Percentiles rank a stretch among this genome's conserved stretches.
Evolutionary conservation across 2,797 vertebrate genomes (phyloP).

Genomic region (Vireo griseus): DNA sequence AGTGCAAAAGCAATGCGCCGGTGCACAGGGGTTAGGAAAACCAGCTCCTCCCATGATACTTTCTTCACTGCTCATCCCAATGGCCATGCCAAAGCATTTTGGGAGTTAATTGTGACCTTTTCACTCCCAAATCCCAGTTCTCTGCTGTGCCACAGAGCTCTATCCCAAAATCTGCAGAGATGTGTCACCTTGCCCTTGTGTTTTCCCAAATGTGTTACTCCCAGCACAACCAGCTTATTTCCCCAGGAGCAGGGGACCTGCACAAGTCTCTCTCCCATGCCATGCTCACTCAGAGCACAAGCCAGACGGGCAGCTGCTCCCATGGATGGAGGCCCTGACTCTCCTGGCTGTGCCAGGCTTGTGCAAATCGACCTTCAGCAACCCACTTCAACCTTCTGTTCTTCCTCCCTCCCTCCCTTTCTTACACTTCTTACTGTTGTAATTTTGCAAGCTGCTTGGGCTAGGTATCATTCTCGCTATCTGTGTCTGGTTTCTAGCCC

Average conservation of each 20-base stretch:
- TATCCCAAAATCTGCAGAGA: background rate
- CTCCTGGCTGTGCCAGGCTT: background rate
- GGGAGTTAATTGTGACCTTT: background rate
- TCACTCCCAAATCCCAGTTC: background rate
- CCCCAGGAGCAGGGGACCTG: background rate
- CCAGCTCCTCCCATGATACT: background rate
- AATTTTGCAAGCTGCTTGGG: slow-evolving; percentile 20
- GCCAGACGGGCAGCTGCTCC: background rate
- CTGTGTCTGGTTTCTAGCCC: slow-evolving; percentile 57
- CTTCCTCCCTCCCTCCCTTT: background rate
- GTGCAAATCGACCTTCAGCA: slow-evolving; percentile 4
- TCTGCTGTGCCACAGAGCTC: background rate
- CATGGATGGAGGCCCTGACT: background rate
- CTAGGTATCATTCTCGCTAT: background rate
- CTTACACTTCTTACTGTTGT: background rate
- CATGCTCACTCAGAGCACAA: background rate
- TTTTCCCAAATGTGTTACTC: background rate
- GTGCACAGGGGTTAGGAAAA: background rate
- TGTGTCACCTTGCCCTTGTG: background rate
- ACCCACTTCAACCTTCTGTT: slow-evolving; percentile 15
- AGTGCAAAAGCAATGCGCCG: background rate
- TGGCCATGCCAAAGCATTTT: background rate
- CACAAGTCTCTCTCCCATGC: fast-evolving
- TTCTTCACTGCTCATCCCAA: background rate
- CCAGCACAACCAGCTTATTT: background rate